Evolutionary conservation across 2,797 vertebrate species (phyloP), one percentile per base, ranked within the genome.

Genomic region (Helostoma temminkii): DNA sequence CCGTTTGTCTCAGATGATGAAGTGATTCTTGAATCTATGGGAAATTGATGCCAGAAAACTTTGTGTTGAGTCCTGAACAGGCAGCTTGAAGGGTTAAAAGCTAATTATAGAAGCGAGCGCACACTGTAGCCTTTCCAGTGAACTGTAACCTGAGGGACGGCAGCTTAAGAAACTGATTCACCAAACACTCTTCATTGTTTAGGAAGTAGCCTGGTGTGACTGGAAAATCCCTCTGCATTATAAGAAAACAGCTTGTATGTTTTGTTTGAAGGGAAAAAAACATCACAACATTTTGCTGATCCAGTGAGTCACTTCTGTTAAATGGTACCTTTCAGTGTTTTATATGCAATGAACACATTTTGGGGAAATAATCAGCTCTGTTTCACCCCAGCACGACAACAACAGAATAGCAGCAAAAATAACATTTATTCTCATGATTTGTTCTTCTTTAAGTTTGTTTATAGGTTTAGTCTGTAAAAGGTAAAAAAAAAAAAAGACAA

Each of bases 81-180:
- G 18, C n/a, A 19, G 50, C 55, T 69, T 15, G 10, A 79, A 62
- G 58, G 59, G 68, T 56, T 76, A 68, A 79, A 19, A 43, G 22
- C 70, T 86, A 75, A 71, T 73, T 71, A 79, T 82, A 81, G 65
- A 56, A 30, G 45, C n/a, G 57, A 43, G 48, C 4, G 0, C 39
- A 43, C 42, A 63, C 30, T 1, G 22, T 53, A 36, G 48, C 66
- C 62, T 78, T 68, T 53, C 36, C 55, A 15, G 30, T 52, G 82
- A 81, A 71, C 76, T 80, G 70, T 60, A 61, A 78, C 83, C 78
- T 43, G 36, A 80, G 50, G 76, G 81, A 70, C 1, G 1, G 19
- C 69, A 54, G 54, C 59, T 72, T 62, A 62, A 78, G 56, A 52
- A 21, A 61, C 63, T n/a, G 58, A 78, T 59, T 85, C 55, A 74